Evolutionary conservation across 2,113 vertebrate genomes (phyloP).

Genomic region (Camelus dromedarius): DNA sequence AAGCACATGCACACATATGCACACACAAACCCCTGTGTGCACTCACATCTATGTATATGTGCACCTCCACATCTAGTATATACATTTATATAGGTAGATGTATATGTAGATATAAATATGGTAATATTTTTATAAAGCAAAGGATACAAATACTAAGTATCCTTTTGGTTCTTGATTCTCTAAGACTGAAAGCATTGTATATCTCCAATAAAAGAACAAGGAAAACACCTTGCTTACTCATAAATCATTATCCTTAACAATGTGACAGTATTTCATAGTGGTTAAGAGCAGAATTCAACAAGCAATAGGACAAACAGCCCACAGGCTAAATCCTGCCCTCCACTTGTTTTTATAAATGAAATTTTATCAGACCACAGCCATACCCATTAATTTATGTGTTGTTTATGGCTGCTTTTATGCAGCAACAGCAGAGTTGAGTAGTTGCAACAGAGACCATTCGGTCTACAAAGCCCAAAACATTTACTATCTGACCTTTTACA

Average conservation of each 20-base stretch:
- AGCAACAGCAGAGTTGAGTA: background rate
- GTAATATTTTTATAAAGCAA: constrained; percentile 41
- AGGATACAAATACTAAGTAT: background rate
- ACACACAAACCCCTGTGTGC: background rate
- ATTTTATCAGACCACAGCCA: constrained; percentile 3
- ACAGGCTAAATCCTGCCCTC: background rate
- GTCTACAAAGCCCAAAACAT: constrained; percentile 35
- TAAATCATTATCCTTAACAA: constrained; percentile 36
- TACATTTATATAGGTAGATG: background rate
- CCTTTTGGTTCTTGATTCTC: background rate
- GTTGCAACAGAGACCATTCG: background rate
- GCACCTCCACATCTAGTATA: background rate
- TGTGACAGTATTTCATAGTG: background rate
- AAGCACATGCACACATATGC: background rate
- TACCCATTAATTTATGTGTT: constrained; percentile 3
- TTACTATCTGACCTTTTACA: constrained; percentile 29
- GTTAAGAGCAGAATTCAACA: background rate
- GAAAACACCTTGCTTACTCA: constrained; percentile 4
- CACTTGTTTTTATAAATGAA: constrained; percentile 43
- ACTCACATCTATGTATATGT: background rate
- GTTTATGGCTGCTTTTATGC: constrained; percentile 36
- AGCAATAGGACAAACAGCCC: background rate
- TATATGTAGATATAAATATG: background rate
- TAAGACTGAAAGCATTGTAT: background rate
- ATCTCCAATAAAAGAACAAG: background rate